Evolutionary conservation across 2,888 invertebrate species (phyloP).

Genomic region (Aethes cnicana): DNA sequence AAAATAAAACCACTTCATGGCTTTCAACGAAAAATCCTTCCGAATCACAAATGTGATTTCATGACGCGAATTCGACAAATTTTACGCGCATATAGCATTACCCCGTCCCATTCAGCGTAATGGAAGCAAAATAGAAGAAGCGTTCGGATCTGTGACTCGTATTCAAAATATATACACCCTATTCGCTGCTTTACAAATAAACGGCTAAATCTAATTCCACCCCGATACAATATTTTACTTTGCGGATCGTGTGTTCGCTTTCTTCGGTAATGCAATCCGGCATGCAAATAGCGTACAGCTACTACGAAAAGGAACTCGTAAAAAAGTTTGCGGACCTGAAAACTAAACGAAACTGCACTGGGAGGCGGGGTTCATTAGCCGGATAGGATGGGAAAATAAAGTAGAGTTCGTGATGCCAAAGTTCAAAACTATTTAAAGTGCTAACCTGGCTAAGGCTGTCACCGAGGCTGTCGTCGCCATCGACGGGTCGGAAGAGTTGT

Average conservation of each 20-base stretch:
- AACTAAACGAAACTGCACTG: constrained; percentile 49
- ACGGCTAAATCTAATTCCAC: constrained; percentile 51
- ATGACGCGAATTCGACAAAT: constrained; percentile 61
- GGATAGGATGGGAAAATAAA: constrained; percentile 41
- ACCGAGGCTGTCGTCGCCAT: constrained; percentile 71
- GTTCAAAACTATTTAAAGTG: constrained; percentile 37
- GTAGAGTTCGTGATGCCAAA: constrained; percentile 48
- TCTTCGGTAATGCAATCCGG: constrained; percentile 48
- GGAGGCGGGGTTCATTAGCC: constrained; percentile 59
- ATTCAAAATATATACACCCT: constrained; percentile 39
- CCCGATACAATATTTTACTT: constrained; percentile 41
- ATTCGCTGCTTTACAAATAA: constrained; percentile 45
- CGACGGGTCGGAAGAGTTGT: constrained; percentile 65
- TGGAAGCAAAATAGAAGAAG: constrained; percentile 54
- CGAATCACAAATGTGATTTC: constrained; percentile 64
- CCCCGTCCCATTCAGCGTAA: constrained; percentile 58
- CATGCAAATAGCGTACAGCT: constrained; percentile 54
- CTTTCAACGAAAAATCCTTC: constrained; percentile 42
- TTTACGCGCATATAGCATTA: constrained; percentile 59
- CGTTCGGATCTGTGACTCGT: constrained; percentile 40
- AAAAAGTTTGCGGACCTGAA: constrained; percentile 53
- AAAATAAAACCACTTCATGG: constrained; percentile 31
- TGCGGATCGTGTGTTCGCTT: constrained; percentile 35
- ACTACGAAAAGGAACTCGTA: constrained; percentile 45
- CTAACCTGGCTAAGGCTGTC: constrained; percentile 79